phyloP scores from a whole-genome alignment of 2,797 vertebrate species.

The Trichosurus vulpecula region DNA sequence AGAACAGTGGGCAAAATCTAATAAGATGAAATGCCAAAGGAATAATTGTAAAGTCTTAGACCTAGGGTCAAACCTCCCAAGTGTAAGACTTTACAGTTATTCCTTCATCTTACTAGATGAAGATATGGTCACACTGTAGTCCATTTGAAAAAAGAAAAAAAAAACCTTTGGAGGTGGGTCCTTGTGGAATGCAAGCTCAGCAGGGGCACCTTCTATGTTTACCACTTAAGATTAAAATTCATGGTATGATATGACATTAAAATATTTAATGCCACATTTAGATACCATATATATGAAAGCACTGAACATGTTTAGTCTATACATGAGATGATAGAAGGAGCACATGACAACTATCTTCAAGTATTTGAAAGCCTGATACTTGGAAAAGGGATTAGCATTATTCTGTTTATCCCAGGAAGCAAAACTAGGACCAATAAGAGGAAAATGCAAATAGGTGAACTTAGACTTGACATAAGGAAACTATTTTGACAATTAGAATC shows the following conservation, averaged over 20 bases:
- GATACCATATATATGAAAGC: not conserved
- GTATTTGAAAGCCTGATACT: not conserved
- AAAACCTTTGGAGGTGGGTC: not conserved
- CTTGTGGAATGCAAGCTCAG: not conserved
- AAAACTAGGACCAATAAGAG: not conserved
- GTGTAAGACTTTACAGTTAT: not conserved
- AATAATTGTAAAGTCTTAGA: not conserved
- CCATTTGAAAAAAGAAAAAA: not conserved
- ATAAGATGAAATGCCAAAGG: not conserved
- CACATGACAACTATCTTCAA: not conserved
- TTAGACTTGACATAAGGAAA: not conserved
- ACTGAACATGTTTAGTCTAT: not conserved
- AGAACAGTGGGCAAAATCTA: not conserved
- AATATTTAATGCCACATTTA: not conserved
- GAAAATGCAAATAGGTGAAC: too few species aligned
- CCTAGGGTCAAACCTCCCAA: not conserved
- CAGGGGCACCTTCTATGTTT: not conserved
- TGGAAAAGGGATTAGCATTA: not conserved
- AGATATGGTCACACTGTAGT: not conserved
- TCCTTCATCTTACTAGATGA: not conserved
- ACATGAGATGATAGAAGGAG: not conserved
- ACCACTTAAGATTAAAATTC: not conserved
- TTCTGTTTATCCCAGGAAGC: not conserved
- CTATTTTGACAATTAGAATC: too few species aligned
- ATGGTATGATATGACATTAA: not conserved